Base-by-base conservation (phyloP, 2,888 invertebrate genomes). In the Yponomeuta plumbellus region DNA sequence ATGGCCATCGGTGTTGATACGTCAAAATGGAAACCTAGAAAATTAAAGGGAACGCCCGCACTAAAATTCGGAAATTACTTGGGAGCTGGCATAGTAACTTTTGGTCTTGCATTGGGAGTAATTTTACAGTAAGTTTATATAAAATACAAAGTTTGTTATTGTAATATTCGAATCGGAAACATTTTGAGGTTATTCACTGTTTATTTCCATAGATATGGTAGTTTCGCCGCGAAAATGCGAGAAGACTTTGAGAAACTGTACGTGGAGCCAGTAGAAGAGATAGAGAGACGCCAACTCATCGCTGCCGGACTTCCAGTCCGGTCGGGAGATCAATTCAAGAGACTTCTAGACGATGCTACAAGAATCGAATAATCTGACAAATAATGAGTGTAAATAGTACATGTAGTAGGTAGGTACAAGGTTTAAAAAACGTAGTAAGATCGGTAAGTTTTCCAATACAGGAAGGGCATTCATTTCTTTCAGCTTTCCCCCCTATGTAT, bases 31-130 rank as follows among this genome's bases (percentile, higher is more conserved):
- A 95, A 95, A 89, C 94, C 94, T 70, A 91, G 94, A 81, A 91
- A 92, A 85, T 82, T 94, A 68, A 91, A 88, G 80, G 94, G 94
- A 72, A 94, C 95, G 61, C 94, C 94, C 61, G 92, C 94, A 64
- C 92, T 87, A 70, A 77, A 74, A 69, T 86, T 91, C 68, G 84
- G 94, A 70, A 94, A 94, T 80, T 83, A 86, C 68, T 84, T 92
- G 70, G 92, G 92, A 13, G 72, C 84, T 22, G 91, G 89, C 39
- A 68, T 90, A 11, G 59, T 94, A 69, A 80, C 81, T 52, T 63
- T 88, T 68, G 91, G 92, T 68, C 73, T 86, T 65, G 11, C 88
- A 61, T 76, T 72, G 67, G 93, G 92, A 70, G 71, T 77, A 20
- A 70, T 90, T 68, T 92, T 88, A 67, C 92, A 92, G 93, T 93